These are phyloP conservation scores for Nothocercus nigrocapillus DNA, from an alignment of 2,113 vertebrate genomes.

Conservation along the genomic window DNA sequence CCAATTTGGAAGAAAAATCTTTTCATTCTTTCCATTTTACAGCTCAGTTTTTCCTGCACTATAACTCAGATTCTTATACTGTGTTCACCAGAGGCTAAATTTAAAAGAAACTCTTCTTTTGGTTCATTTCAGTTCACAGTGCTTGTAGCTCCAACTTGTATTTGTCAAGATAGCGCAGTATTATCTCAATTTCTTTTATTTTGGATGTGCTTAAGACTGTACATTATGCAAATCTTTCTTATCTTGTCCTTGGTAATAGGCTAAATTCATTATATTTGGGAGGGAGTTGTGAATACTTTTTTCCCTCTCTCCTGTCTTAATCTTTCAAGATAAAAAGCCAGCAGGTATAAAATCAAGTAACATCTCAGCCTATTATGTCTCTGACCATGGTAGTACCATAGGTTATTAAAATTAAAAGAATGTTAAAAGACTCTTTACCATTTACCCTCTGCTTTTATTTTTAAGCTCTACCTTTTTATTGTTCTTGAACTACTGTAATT, in stretches of 20 bases:
- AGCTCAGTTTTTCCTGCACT: not conserved
- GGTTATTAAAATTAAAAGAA: not conserved
- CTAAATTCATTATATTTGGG: not conserved
- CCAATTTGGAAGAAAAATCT: conserved; percentile 34
- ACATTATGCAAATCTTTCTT: not conserved
- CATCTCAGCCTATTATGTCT: not conserved
- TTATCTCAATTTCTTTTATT: not conserved
- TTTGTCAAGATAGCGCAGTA: not conserved
- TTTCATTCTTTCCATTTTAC: conserved; percentile 60
- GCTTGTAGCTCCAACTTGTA: not conserved
- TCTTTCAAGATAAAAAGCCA: not conserved
- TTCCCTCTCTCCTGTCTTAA: not conserved
- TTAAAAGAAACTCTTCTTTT: not conserved
- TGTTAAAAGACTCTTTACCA: not conserved
- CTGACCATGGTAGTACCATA: not conserved
- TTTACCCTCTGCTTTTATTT: not conserved
- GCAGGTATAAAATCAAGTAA: not conserved
- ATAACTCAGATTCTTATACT: not conserved
- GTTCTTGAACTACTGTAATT: not conserved
- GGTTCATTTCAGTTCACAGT: conserved; percentile 4
- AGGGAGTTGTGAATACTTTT: conserved; percentile 3
- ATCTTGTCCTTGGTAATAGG: not conserved
- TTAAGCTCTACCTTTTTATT: not conserved
- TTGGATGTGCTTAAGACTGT: not conserved
- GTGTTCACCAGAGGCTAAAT: not conserved